These are phyloP conservation scores for Conomelus anceps DNA, from an alignment of 2,888 invertebrate species.

Conservation along the genomic window DNA sequence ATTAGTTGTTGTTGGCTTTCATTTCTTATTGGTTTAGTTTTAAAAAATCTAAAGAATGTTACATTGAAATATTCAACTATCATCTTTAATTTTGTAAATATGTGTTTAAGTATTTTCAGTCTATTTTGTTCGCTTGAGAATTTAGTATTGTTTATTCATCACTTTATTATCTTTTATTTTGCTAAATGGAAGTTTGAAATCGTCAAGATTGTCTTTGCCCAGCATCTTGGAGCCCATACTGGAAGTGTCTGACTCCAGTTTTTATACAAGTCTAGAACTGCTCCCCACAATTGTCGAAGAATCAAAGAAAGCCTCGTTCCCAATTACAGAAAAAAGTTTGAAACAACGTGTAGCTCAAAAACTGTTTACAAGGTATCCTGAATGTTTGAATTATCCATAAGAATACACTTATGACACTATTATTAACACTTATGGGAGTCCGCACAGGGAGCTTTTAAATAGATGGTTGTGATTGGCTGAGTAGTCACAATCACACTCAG, in stretches of 20 bases:
- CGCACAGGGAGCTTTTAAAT: too few relatives aligned
- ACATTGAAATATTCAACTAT: too few relatives aligned
- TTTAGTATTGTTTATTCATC: background rate
- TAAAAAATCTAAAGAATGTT: too few relatives aligned
- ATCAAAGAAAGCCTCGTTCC: background rate
- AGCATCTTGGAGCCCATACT: constrained; percentile 13
- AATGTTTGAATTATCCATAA: background rate
- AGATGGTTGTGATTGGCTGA: too few relatives aligned
- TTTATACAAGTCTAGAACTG: background rate
- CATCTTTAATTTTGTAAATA: background rate
- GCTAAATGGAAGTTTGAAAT: background rate
- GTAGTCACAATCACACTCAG: too few relatives aligned
- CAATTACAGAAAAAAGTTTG: background rate
- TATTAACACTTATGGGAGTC: too few relatives aligned
- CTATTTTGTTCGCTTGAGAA: background rate
- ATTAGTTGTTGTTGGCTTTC: too few relatives aligned
- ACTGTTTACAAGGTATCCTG: background rate
- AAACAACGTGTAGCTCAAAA: background rate
- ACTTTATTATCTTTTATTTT: background rate
- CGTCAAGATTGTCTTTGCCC: constrained; percentile 7
- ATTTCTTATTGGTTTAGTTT: too few relatives aligned
- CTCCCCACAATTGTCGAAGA: background rate
- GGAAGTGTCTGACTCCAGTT: background rate
- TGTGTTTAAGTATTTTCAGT: too few relatives aligned
- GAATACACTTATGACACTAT: background rate